A percentile compares a stretch with the other conserved stretches of the same genome.
Conservation (phyloP, 2,113 vertebrate species). For the Excalfactoria chinensis region DNA sequence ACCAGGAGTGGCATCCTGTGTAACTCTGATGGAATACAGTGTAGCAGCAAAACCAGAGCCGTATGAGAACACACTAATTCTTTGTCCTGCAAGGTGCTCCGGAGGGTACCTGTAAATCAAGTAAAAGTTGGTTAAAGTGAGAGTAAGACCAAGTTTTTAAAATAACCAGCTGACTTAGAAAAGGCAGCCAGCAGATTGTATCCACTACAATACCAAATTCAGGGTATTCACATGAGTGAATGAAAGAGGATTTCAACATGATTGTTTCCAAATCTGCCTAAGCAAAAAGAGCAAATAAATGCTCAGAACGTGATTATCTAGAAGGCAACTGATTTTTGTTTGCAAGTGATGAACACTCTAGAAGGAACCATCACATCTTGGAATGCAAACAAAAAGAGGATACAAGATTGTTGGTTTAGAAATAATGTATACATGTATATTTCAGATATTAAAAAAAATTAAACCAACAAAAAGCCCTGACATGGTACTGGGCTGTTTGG, state of each 20-base stretch:
- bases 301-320: not conserved
- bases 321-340: not conserved
- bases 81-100: slow-evolving; percentile 89
- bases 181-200: not conserved
- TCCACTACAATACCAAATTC: not conserved
- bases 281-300: not conserved
- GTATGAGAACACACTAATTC: slow-evolving; percentile 93
- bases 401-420: accelerated
- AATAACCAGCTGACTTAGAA: not conserved
- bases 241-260: not conserved
- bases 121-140: not conserved
- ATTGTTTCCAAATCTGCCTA: not conserved
- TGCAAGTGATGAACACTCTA: not conserved
- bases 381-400: not conserved
- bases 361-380: not conserved
- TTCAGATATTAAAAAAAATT: not conserved
- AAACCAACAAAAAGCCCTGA: too few species aligned
- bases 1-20: slow-evolving; percentile 96
- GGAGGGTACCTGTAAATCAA: slow-evolving; percentile 79
- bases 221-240: not conserved
- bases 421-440: too few species aligned
- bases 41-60: slow-evolving; percentile 98
- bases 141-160: not conserved
- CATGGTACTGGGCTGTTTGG: not conserved
- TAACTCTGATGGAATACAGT: slow-evolving; percentile 90